phyloP scores from a whole-genome alignment of 1,140 invertebrate genomes.

The Coelopa frigida region DNA sequence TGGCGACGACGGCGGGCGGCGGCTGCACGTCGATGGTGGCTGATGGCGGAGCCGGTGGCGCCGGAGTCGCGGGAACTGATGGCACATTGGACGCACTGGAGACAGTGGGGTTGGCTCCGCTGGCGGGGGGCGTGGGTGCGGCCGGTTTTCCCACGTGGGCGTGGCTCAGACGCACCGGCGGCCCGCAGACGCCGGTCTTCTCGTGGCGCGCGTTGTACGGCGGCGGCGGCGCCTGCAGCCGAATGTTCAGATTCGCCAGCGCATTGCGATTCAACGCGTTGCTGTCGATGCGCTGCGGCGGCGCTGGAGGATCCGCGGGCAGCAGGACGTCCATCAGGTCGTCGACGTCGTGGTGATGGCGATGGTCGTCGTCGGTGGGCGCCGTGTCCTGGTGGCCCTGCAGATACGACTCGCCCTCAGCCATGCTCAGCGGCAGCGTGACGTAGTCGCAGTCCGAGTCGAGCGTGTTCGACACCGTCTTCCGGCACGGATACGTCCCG shows the following conservation, averaged over 20 bases:
- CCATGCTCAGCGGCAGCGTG: conserved; percentile 64
- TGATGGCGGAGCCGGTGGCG: conserved; percentile 10
- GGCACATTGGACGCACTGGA: conserved; percentile 10
- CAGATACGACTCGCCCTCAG: conserved; percentile 50
- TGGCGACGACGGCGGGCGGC: neutral
- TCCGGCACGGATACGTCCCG: conserved; percentile 64
- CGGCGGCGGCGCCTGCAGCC: conserved; percentile 42
- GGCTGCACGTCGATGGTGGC: neutral
- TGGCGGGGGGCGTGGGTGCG: conserved; percentile 13
- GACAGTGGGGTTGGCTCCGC: conserved; percentile 12
- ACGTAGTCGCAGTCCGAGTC: conserved; percentile 86
- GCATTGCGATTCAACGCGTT: conserved; percentile 37
- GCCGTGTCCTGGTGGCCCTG: conserved; percentile 49
- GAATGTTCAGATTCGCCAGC: conserved; percentile 12
- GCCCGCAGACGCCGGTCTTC: conserved; percentile 40
- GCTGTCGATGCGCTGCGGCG: conserved; percentile 58
- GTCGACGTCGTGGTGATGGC: too few relatives aligned
- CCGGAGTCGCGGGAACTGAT: conserved; percentile 2
- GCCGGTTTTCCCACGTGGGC: neutral
- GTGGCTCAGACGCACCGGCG: conserved; percentile 16
- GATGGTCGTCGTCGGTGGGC: conserved; percentile 47
- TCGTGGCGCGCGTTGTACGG: conserved; percentile 47
- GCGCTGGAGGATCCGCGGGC: conserved; percentile 52
- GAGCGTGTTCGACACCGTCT: conserved; percentile 72
- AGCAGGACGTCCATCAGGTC: conserved; percentile 30